Conservation (phyloP, 2,113 vertebrate species). For the Melanocharis versteri region DNA sequence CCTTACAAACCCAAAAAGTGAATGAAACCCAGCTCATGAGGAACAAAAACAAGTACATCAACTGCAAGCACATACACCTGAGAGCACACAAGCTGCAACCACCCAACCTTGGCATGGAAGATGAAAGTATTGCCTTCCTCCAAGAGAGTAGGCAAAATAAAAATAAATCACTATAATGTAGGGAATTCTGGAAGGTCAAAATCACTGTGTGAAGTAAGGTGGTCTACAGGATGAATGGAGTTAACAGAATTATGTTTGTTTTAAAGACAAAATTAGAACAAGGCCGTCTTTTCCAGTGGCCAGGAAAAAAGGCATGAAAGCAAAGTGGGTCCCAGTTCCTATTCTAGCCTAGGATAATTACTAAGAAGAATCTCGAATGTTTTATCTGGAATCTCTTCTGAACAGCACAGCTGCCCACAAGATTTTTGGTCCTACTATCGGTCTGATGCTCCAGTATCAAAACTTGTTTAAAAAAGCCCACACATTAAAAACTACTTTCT, state of each 20-base stretch:
- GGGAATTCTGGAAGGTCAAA: background rate
- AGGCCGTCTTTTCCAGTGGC: background rate
- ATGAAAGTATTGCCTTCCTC: background rate
- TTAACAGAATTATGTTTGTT: background rate
- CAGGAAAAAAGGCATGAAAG: background rate
- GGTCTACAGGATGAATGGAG: background rate
- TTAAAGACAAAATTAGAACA: background rate
- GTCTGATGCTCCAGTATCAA: background rate
- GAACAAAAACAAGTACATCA: background rate
- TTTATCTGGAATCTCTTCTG: background rate
- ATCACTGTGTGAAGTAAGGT: background rate
- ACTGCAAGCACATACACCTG: background rate
- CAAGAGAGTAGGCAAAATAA: background rate
- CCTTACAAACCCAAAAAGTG: background rate
- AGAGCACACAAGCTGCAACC: background rate
- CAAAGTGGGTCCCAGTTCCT: background rate
- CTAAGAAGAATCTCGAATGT: background rate
- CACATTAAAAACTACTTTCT: background rate
- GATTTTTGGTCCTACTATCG: background rate
- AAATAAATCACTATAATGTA: background rate
- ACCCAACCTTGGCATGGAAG: background rate
- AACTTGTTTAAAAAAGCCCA: background rate
- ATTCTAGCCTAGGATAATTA: background rate
- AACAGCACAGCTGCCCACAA: background rate
- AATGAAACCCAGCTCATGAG: background rate